A percentile compares a stretch with the other conserved stretches of the same genome.
Evolutionary conservation across 2,888 invertebrate species (phyloP).

Genomic region (Tillus elongatus): DNA sequence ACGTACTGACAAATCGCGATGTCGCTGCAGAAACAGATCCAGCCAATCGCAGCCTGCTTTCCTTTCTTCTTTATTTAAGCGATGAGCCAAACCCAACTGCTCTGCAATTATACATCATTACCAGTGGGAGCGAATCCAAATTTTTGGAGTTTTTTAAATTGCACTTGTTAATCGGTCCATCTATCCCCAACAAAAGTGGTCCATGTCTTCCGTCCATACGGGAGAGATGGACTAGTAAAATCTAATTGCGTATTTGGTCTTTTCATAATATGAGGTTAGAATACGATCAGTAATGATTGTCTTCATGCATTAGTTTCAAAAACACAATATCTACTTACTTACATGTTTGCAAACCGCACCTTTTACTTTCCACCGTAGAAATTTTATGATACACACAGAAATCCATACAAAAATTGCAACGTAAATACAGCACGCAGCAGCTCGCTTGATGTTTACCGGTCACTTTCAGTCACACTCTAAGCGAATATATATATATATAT

Average conservation of each 20-base stretch:
- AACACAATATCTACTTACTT: slow-evolving; percentile 3
- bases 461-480: slow-evolving; percentile 4
- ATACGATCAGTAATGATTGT: slow-evolving; percentile 3
- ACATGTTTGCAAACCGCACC: slow-evolving; percentile 2
- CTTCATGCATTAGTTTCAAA: slow-evolving; percentile 4
- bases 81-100: slow-evolving; percentile 8
- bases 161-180: slow-evolving; percentile 2
- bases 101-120: slow-evolving; percentile 8
- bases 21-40: slow-evolving; percentile 11
- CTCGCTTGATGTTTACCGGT: slow-evolving; percentile 3
- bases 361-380: slow-evolving; percentile 4
- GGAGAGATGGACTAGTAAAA: slow-evolving; percentile 3
- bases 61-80: slow-evolving; percentile 8
- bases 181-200: slow-evolving; percentile 4
- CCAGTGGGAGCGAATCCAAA: slow-evolving; percentile 11
- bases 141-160: slow-evolving; percentile 11
- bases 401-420: slow-evolving; percentile 2
- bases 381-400: slow-evolving; percentile 3
- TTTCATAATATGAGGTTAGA: slow-evolving; percentile 1
- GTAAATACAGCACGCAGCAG: slow-evolving; percentile 2
- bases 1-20: slow-evolving; percentile 11
- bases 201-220: slow-evolving; percentile 2
- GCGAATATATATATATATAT: no score
- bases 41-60: slow-evolving; percentile 15
- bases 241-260: slow-evolving; percentile 1